phyloP scores from a whole-genome alignment of 2,888 invertebrate species.

The Agriotes lineatus region DNA sequence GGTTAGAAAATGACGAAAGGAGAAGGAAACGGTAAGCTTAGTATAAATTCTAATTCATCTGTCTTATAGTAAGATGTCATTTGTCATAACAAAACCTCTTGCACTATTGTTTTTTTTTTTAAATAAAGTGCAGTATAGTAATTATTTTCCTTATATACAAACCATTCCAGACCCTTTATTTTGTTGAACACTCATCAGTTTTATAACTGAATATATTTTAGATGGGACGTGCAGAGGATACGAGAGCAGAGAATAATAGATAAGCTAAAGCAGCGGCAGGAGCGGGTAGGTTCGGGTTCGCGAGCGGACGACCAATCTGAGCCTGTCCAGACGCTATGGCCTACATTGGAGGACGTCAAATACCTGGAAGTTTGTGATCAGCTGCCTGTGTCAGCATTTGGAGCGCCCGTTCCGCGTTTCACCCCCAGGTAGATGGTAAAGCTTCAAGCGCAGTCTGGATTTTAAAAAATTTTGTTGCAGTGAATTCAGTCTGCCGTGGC shows the following conservation, averaged over 20 bases:
- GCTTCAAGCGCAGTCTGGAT: too few relatives aligned
- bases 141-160: too few relatives aligned
- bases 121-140: too few relatives aligned
- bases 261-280: constrained; percentile 78
- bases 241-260: constrained; percentile 89
- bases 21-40: constrained; percentile 72
- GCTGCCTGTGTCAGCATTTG: constrained; percentile 88
- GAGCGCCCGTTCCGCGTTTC: constrained; percentile 80
- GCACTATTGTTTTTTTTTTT: too few relatives aligned
- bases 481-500: constrained; percentile 64
- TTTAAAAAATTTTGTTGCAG: constrained; percentile 50
- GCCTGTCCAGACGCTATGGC: constrained; percentile 77
- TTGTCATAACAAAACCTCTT: too few relatives aligned
- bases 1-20: constrained; percentile 83
- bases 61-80: too few relatives aligned
- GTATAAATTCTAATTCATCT: too few relatives aligned
- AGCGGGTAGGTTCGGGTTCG: constrained; percentile 58
- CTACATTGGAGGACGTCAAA: constrained; percentile 78
- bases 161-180: too few relatives aligned
- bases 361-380: constrained; percentile 82
- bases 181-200: too few relatives aligned
- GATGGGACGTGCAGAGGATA: constrained; percentile 93
- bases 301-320: constrained; percentile 61
- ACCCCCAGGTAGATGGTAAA: constrained; percentile 60
- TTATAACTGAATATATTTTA: too few relatives aligned